phyloP scores from a whole-genome alignment of 2,888 invertebrate genomes.

The Chaetoderma sp. region DNA sequence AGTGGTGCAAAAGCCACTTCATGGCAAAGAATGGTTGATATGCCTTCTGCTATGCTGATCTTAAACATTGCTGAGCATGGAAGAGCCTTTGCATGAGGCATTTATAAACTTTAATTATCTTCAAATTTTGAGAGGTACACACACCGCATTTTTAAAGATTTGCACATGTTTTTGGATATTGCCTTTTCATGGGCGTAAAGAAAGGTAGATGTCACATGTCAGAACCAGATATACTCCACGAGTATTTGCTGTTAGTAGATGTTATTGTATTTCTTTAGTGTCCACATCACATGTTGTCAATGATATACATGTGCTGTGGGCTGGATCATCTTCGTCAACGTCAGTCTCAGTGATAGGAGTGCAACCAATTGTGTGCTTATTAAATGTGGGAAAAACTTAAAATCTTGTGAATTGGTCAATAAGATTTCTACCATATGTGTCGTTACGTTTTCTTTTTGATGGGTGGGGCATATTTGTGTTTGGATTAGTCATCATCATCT shows the following conservation, averaged over 20 bases:
- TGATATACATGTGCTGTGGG: too few species aligned
- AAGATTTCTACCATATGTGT: not conserved
- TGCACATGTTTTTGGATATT: not conserved
- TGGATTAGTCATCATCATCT: not conserved
- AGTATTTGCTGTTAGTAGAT: not conserved
- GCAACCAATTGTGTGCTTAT: too few species aligned
- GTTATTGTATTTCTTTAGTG: not conserved
- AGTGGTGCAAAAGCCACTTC: too few species aligned
- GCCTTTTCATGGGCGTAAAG: too few species aligned
- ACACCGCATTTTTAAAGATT: not conserved
- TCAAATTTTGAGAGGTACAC: not conserved
- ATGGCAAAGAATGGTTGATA: too few species aligned
- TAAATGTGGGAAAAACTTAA: not conserved
- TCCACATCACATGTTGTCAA: too few species aligned
- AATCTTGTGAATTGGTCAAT: not conserved
- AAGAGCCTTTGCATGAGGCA: too few species aligned
- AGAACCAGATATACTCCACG: not conserved
- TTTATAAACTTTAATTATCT: too few species aligned
- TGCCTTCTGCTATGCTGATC: too few species aligned
- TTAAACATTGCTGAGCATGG: too few species aligned
- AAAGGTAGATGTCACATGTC: too few species aligned
- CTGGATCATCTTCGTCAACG: not conserved
- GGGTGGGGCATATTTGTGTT: not conserved
- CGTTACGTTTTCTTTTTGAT: not conserved
- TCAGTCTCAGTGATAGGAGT: not conserved